These are phyloP conservation scores for Limnephilus lunatus DNA, from an alignment of 2,888 invertebrate genomes.

Conservation along the genomic window DNA sequence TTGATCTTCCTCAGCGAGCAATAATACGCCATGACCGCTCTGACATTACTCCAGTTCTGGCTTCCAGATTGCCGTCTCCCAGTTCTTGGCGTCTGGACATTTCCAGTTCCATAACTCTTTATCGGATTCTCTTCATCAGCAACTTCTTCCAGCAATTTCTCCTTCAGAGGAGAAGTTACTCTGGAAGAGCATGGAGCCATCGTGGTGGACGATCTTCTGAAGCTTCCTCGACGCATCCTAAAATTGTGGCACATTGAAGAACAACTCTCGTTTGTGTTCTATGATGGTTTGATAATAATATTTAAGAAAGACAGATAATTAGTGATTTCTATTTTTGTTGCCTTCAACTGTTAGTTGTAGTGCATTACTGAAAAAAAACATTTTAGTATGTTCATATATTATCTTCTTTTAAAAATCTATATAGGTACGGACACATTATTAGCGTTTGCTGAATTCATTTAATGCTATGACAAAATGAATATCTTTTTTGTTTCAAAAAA, in stretches of 20 bases:
- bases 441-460: neutral
- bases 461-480: neutral
- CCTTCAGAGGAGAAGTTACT: slow-evolving; percentile 27
- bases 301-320: neutral
- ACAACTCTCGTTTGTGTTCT: neutral
- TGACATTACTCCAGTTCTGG: slow-evolving; percentile 91
- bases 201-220: slow-evolving; percentile 5
- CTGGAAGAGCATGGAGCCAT: slow-evolving; percentile 20
- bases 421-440: too few species aligned
- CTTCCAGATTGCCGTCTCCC: slow-evolving; percentile 72
- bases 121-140: slow-evolving; percentile 50
- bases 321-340: neutral
- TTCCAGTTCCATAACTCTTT: slow-evolving; percentile 68
- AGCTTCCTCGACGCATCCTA: slow-evolving; percentile 41
- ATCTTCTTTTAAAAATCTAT: too few species aligned
- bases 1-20: slow-evolving; percentile 93
- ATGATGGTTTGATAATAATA: neutral
- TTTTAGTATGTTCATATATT: too few species aligned
- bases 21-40: slow-evolving; percentile 93
- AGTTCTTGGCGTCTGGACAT: slow-evolving; percentile 61
- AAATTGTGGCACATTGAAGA: slow-evolving; percentile 14
- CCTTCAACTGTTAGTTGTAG: neutral
- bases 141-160: slow-evolving; percentile 32
- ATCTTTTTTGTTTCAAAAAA: neutral
- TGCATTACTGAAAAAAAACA: too few species aligned